Evolutionary conservation across 1,140 invertebrate genomes (phyloP), one percentile per base, ranked within the genome.

Genomic region (Cataglyphis hispanica): DNA sequence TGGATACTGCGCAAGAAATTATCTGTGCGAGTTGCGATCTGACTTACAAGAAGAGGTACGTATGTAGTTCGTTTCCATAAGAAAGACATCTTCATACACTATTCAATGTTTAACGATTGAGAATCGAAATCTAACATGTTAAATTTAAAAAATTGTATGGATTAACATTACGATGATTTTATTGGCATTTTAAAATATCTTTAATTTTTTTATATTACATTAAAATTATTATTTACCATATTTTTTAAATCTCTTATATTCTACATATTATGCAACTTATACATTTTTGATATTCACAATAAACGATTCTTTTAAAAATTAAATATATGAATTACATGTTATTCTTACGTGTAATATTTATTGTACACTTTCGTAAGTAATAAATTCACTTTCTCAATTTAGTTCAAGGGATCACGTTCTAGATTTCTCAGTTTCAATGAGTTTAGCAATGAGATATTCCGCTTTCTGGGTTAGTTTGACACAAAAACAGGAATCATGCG

Each of bases 1-100:
- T 16, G 94, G 94, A 16, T 91, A 92, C 22, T 94, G 94, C 58
- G 93, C 92, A 19, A 89, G 85, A 27, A 93, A 92, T 87, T 94
- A 94, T 83, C 75, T 91, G 0, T 94, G 94, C 61, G 87, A 92
- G 84, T 86, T 94, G 22, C 89, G 94, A 4, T 86, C 75, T 19
- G 94, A 94, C 87, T 86, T 94, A 67, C 90, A 91, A 74, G 85
- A 90, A 6, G 91, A 92, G 91, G 94, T 94, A 92, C 70, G 53
- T 34, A 80, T 6, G 31, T 22, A 40, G 22, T 37, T 53, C 2
- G 7, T 27, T 34, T 25, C 37, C 53, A 67, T 13, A 25, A 53
- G 16, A 64, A 31, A 16, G 60, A 76, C 25, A 31, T 16, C 16
- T 53, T 67, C 25, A 25, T 37, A 5, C 11, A 46, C 1, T 77